Evolutionary conservation across 2,113 vertebrate genomes (phyloP), one percentile per base, ranked within the genome.

Genomic region (Sclerurus mexicanus): DNA sequence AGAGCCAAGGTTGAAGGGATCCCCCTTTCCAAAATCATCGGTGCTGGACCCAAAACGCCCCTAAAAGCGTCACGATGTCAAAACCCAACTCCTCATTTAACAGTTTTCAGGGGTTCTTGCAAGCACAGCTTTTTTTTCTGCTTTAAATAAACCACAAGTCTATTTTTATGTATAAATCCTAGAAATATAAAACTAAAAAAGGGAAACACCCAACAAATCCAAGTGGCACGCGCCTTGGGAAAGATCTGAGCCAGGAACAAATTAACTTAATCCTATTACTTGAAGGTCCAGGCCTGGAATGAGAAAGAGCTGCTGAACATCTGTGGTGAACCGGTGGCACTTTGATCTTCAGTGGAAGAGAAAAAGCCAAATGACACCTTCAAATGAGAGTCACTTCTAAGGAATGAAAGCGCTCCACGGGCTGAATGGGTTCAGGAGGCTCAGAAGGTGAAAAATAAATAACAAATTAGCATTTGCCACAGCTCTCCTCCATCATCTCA

Each of bases 251-350:
- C 71, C 87, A 93, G 79, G 59, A 87, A 87, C 75, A 97, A 98
- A 98, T 98, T 94, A 97, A 97, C 80, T 93, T 90, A 78, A 97
- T 95, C 33, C 91, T 69, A 88, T 97, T 98, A 97, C 90, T 97
- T 96, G 81, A 97, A 97, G 97, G 95, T 94, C 73, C 91, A 81
- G 77, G 74, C 71, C 28, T 94, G 94, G 81, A 95, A 97, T 95
- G 94, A 94, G 89, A 95, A 97, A 95, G 94, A 94, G 91, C 90
- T 67, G 83, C 81, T 60, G 79, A 96, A 93, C 60, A 67, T 59
- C 79, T 7, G 66, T 31, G 83, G 92, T 91, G 97, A 95, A 96
- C 96, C 75, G 83, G 82, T 49, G 83, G 64, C 80, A 91, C 97
- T 98, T 95, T 98, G 97, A 98, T 98, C 97, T 97, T 35, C 91